Conservation (phyloP, 2,888 invertebrate genomes). For the Halocaridina rubra region DNA sequence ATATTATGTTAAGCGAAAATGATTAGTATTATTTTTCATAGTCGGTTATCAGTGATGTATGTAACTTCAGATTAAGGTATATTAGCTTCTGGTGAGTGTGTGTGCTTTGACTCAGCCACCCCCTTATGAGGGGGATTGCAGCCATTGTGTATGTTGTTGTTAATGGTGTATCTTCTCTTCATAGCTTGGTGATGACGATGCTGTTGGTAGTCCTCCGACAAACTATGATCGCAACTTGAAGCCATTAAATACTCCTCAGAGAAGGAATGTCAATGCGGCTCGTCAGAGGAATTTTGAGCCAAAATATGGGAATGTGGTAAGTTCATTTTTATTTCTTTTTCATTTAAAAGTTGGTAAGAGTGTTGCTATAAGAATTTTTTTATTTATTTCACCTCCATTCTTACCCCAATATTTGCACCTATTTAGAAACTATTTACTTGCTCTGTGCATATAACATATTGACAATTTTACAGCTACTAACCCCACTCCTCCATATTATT, state of each 20-base stretch:
- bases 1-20: not conserved
- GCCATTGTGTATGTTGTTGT: not conserved
- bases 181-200: constrained; percentile 25
- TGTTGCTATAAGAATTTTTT: too few relatives aligned
- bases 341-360: too few relatives aligned
- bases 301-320: constrained; percentile 60
- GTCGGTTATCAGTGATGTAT: not conserved
- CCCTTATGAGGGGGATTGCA: too few relatives aligned
- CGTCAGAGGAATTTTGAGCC: constrained; percentile 60
- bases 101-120: too few relatives aligned
- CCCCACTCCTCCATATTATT: too few relatives aligned
- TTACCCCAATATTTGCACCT: too few relatives aligned
- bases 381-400: too few relatives aligned
- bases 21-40: not conserved
- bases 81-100: too few relatives aligned
- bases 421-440: too few relatives aligned
- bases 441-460: too few relatives aligned
- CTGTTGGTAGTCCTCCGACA: not conserved
- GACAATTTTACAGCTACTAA: too few relatives aligned
- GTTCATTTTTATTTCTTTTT: too few relatives aligned
- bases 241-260: constrained; percentile 36
- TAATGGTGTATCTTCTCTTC: not conserved
- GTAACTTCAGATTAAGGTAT: not conserved
- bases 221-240: constrained; percentile 54
- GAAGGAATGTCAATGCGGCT: constrained; percentile 52